These are phyloP conservation scores for rat (Rattus norvegicus) DNA, from an alignment of 2,113 vertebrate species.

Conservation along the genomic window GRCr8 NC_086021.1:57485001-57485500, in stretches of 20 bases:
- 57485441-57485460: neutral
- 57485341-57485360: neutral
- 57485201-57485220: neutral
- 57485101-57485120: neutral
- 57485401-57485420: neutral
- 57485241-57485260: neutral
- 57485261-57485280: neutral
- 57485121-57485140: neutral
- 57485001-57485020: neutral
- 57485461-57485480: neutral
- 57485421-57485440: neutral
- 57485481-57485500: neutral
- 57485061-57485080: neutral
- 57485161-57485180: neutral
- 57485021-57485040: neutral
- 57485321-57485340: neutral
- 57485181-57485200: neutral
- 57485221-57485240: neutral
- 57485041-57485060: neutral
- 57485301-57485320: neutral
- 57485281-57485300: neutral
- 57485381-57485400: neutral
- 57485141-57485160: neutral
- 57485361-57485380: neutral
- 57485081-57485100: neutral